Conservation (phyloP, 1,140 invertebrate genomes). For the Drosophila subpulchrella region DNA sequence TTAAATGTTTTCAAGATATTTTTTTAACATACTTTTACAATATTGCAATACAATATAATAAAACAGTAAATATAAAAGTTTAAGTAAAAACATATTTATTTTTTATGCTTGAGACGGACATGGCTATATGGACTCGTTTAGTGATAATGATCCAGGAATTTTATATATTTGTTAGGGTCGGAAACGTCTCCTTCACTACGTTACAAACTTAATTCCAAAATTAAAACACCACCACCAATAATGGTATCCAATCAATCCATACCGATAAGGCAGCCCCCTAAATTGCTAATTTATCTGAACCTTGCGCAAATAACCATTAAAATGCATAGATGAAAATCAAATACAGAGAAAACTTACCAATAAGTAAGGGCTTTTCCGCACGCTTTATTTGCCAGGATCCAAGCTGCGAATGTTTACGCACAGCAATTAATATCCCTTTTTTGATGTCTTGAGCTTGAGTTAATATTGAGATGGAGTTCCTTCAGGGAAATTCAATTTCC, state of each 20-base stretch:
- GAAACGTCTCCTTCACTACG: too few relatives aligned
- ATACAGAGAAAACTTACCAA: slow-evolving; percentile 22
- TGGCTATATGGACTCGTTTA: too few relatives aligned
- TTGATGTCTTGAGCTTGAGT: slow-evolving; percentile 67
- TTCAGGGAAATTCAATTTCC: slow-evolving; percentile 5
- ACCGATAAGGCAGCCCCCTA: slow-evolving; percentile 4
- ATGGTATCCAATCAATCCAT: neutral
- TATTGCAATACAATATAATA: too few relatives aligned
- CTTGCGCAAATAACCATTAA: slow-evolving; percentile 42
- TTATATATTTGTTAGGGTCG: too few relatives aligned
- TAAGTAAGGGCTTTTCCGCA: slow-evolving; percentile 1
- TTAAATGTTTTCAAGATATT: too few relatives aligned
- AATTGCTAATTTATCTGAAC: slow-evolving; percentile 27
- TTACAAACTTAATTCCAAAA: too few relatives aligned
- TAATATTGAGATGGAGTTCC: slow-evolving; percentile 64
- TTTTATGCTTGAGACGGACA: too few relatives aligned
- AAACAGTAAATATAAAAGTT: too few relatives aligned
- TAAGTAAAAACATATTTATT: too few relatives aligned
- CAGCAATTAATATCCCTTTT: slow-evolving; percentile 66
- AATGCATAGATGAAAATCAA: slow-evolving; percentile 34
- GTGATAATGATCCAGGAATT: too few relatives aligned
- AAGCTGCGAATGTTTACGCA: slow-evolving; percentile 38
- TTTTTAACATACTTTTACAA: too few relatives aligned
- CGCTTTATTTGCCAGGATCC: slow-evolving; percentile 35
- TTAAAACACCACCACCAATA: neutral